These are phyloP conservation scores for Diachrysia chrysitis DNA, from an alignment of 2,888 invertebrate genomes.

Conservation along the genomic window DNA sequence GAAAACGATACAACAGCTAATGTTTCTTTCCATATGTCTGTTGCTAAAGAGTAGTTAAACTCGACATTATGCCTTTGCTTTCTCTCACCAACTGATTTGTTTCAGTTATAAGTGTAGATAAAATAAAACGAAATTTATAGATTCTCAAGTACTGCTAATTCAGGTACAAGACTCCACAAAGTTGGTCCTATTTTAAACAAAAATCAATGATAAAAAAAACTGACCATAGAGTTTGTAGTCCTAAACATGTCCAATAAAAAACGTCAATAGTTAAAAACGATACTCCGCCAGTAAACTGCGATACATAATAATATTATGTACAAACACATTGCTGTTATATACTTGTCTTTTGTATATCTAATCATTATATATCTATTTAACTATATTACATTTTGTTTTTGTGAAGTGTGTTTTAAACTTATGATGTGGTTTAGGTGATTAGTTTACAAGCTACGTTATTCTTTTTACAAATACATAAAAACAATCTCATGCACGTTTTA, in stretches of 20 bases:
- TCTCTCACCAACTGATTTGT: no score
- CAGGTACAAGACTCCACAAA: slow-evolving; percentile 27
- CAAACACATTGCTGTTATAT: slow-evolving; percentile 48
- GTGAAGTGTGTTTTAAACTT: slow-evolving; percentile 34
- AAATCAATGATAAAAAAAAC: background rate
- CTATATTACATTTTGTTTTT: slow-evolving; percentile 50
- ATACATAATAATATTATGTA: slow-evolving; percentile 59
- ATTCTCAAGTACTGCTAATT: slow-evolving; percentile 13
- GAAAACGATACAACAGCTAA: slow-evolving; percentile 7
- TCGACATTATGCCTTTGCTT: no score
- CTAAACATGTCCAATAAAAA: slow-evolving; percentile 40
- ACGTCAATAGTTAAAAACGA: slow-evolving; percentile 56
- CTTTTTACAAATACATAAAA: background rate
- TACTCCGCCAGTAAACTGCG: slow-evolving; percentile 43
- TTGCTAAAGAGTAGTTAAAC: no score
- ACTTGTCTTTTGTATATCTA: slow-evolving; percentile 54
- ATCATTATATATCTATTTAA: slow-evolving; percentile 45
- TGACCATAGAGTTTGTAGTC: slow-evolving; percentile 29
- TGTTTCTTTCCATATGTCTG: no score
- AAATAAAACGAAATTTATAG: slow-evolving; percentile 46
- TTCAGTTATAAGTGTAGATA: no score
- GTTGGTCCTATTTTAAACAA: slow-evolving; percentile 23
- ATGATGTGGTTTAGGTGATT: background rate
- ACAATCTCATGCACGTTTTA: background rate
- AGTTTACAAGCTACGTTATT: background rate